Percentiles rank a stretch among this genome's conserved stretches.
Evolutionary conservation across 2,797 vertebrate species (phyloP).

Genomic region (Dryobates pubescens): DNA sequence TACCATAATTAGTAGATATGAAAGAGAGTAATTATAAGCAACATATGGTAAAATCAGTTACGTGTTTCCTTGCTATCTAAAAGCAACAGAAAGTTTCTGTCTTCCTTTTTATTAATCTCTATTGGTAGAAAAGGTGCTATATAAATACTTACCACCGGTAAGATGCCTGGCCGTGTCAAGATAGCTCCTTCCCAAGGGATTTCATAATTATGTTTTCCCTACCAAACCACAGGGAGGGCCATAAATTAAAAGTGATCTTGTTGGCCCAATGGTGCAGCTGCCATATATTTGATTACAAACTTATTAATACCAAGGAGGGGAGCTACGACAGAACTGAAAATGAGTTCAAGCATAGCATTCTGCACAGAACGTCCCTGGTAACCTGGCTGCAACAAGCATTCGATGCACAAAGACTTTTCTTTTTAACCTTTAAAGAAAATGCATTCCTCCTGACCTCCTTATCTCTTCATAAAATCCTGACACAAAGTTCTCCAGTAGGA

Average conservation of each 20-base stretch:
- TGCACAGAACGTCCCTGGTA: not conserved
- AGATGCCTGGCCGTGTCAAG: not conserved
- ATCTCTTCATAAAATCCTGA: not conserved
- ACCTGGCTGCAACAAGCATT: not conserved
- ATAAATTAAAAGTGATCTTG: slow-evolving; percentile 47
- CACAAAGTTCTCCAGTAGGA: not conserved
- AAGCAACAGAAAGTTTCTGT: not conserved
- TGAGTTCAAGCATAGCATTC: not conserved
- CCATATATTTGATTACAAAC: slow-evolving; percentile 61
- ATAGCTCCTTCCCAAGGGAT: slow-evolving; percentile 43
- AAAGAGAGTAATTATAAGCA: slow-evolving; percentile 51
- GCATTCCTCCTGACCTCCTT: not conserved
- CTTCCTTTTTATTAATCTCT: not conserved
- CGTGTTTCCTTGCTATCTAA: not conserved
- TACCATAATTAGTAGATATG: slow-evolving; percentile 51
- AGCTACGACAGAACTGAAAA: slow-evolving; percentile 48
- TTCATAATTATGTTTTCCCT: slow-evolving; percentile 51
- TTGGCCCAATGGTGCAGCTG: slow-evolving; percentile 24
- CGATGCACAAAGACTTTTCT: not conserved
- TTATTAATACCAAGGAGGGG: slow-evolving; percentile 49
- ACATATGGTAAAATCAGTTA: not conserved
- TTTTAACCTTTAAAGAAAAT: not conserved
- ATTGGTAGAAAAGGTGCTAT: not conserved
- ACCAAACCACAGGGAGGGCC: slow-evolving; percentile 24
- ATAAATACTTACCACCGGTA: not conserved